Evolutionary conservation across 2,113 vertebrate genomes (phyloP), one percentile per base, ranked within the genome.

Genomic region (Pedionomus torquatus): DNA sequence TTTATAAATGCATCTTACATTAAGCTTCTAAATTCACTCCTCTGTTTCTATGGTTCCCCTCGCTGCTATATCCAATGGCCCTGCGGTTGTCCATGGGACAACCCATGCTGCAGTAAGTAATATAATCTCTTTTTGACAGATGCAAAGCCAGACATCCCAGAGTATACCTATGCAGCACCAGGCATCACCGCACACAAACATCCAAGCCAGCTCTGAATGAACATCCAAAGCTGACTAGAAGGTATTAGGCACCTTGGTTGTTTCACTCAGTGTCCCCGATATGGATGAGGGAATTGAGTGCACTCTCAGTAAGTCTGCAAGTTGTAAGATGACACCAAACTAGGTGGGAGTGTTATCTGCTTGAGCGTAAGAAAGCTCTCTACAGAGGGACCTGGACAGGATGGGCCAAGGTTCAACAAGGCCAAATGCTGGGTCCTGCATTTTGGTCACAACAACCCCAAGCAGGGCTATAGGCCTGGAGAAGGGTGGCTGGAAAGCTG

Each of bases 101-200:
- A 74, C 3, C 49, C 58, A 65, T 2, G 25, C 46, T 76, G 24
- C 51, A 81, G 11, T 10, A 43, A 65, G 9, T 25, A 18, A n/a
- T 35, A 13, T 18, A 13, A 70, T 17, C 49, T 55, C 35, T 33
- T 81, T 77, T 3, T 23, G 28, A 54, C 35, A 88, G 43, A 43
- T 4, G 2, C 7, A 24, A 83, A 82, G 33, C 13, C 79, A 80
- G n/a, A 26, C 30, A 24, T 5, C 21, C 1, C 35, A 64, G n/a
- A 7, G 21, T 16, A n/a, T 7, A 30, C 14, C 49, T 19, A 9
- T 0, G 1, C 0, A 1, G 57, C 61, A 64, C 1, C 2, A 83
- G 48, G 72, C 63, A 69, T 49, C 0, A 0, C 74, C n/a, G 58
- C 74, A 49, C 10, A 58, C 61, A 58, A 57, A 85, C 17, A 26